Base-by-base conservation (phyloP, 2,797 vertebrate species). In the Spondyliosoma cantharus region DNA sequence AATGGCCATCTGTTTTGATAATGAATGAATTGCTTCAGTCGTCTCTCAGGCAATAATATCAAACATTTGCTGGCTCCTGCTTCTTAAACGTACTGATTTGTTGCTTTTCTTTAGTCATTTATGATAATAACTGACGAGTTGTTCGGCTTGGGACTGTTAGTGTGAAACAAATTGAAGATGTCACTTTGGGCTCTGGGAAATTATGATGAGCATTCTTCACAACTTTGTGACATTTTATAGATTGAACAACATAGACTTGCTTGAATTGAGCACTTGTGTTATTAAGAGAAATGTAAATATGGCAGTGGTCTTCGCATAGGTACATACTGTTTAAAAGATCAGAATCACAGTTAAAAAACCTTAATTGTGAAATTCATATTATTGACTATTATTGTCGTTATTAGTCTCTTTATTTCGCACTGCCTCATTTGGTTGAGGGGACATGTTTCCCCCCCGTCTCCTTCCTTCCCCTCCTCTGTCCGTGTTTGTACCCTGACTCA, bases 401-500 rank as follows among this genome's bases (percentile, higher is more conserved):
- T 61, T 19, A 22, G 15, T 57, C 32, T 60, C 20, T 81, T 70
- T 61, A 25, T 74, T 71, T 68, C 29, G 2, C 4, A 20, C 7
- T 29, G 63, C 37, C 60, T 81, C 12, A 9, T 85, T 76, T 76
- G n/a, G 42, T 71, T 76, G 56, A 2, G 76, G 70, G 85, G 80
- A 82, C 78, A 37, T 71, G 49, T 66, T n/a, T n/a, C 46, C 37
- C 20, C 53, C 22, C 12, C 43, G n/a, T 63, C 29, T n/a, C 43
- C 65, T 3, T 22, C 32, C 29, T 12, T 66, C 63, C 45, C 20
- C 63, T 46, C 37, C 46, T n/a, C 49, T 49, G 58, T 56, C 62
- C 68, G 65, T 80, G 66, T 83, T 71, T 80, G 75, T 89, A 73
- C 89, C 79, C 69, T 91, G 88, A 91, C 81, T 92, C 89, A 89